Conservation (phyloP, 2,797 vertebrate genomes). For the Ciconia nigra region DNA sequence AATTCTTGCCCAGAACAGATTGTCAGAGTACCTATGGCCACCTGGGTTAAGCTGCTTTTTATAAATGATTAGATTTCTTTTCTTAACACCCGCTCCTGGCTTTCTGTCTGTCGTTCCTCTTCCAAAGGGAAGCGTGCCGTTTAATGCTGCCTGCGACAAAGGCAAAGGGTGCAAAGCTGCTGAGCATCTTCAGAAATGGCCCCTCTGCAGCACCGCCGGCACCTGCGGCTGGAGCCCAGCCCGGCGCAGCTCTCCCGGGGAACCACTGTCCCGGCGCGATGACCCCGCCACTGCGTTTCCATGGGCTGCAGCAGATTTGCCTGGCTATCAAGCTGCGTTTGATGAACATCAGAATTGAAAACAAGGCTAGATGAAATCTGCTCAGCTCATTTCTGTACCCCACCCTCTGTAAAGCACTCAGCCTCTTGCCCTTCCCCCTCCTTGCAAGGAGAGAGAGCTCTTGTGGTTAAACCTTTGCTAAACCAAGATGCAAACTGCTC, state of each 20-base stretch:
- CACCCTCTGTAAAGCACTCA: neutral
- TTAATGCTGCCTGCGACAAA: neutral
- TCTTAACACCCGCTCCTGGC: neutral
- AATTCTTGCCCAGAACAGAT: neutral
- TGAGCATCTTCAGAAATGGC: neutral
- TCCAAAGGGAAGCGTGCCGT: neutral
- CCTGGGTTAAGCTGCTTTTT: neutral
- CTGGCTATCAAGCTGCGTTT: neutral
- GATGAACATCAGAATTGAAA: conserved; percentile 4
- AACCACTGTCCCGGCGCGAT: fast-evolving
- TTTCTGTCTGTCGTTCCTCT: neutral
- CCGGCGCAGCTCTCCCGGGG: fast-evolving
- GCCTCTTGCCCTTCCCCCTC: neutral
- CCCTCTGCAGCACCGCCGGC: neutral
- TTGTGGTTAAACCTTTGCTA: neutral
- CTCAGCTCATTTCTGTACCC: neutral
- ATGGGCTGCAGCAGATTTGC: neutral
- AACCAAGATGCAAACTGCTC: neutral
- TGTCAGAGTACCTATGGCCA: neutral
- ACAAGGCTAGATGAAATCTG: neutral
- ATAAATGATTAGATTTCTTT: neutral
- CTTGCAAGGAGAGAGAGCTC: neutral
- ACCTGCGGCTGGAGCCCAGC: neutral
- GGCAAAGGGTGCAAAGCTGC: neutral
- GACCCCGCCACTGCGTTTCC: neutral